Base-by-base conservation (phyloP, 2,113 vertebrate species). In the Ptilorrhoa leucosticta region DNA sequence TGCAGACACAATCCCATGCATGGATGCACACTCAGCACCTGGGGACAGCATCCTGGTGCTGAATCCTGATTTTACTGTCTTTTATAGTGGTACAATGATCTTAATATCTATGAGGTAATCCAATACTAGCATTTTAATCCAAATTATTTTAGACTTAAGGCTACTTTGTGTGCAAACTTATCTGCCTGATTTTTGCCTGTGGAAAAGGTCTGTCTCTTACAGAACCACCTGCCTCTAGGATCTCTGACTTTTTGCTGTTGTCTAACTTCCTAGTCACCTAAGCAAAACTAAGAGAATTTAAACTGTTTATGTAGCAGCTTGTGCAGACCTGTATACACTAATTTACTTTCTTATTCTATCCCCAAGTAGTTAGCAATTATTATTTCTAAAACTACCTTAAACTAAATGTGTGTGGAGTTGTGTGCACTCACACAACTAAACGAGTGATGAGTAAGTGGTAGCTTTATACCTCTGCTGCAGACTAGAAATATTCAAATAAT, bases 1-100 rank as follows among this genome's bases (percentile, higher is more conserved):
- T 72, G 27, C 28, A 44, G 30, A 44, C 30, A 40, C 54, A 93
- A 83, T 30, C 7, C 7, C 17, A 13, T 65, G 31, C 19, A 40
- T 28, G 28, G 69, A n/a, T 0, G 0, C 22, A 26, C 11, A 28
- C 13, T 65, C 13, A 65, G 33, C 9, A n/a, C 21, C 13, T 35
- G 61, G 10, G 35, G 31, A 45, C 16, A 44, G 15, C 26, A 78
- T 54, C 39, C 17, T 73, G 11, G 1, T 57, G n/a, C 37, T 87
- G 58, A 87, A 48, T 53, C 28, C 28, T 58, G 21, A 39, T 75
- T 84, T 84, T 48, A 57, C 6, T 57, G 16, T 33, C 5, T 80
- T 83, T 65, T 69, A 37, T 57, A 65, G 37, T 22, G 8, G 22
- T 65, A 57, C 5, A 45, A 7, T 65, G 9, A 22, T 40, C 26